These are phyloP conservation scores for Corythaixoides concolor DNA, from an alignment of 2,113 vertebrate species.

Conservation along the genomic window DNA sequence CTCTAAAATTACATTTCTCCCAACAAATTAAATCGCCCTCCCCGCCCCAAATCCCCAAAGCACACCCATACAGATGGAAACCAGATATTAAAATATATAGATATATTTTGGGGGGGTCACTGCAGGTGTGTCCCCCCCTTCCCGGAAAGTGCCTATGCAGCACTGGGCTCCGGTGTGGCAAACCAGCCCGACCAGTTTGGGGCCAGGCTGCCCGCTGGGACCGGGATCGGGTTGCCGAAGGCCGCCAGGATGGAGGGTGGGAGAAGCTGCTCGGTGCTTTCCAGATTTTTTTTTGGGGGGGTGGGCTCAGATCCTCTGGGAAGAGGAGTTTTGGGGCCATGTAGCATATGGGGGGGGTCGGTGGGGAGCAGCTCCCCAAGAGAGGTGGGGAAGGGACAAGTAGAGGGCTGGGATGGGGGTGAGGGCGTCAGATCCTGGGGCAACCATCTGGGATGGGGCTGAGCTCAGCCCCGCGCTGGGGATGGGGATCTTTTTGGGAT, in stretches of 20 bases:
- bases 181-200: conserved; percentile 45
- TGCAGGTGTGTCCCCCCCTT: background rate
- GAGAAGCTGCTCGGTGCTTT: background rate
- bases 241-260: background rate
- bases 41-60: too few relatives aligned
- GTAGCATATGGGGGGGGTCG: fast-evolving
- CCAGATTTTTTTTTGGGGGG: background rate
- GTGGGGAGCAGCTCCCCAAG: background rate
- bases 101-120: background rate
- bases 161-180: background rate
- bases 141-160: background rate
- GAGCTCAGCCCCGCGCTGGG: fast-evolving
- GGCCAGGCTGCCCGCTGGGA: conserved; percentile 19
- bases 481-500: background rate
- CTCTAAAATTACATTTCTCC: too few relatives aligned
- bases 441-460: background rate
- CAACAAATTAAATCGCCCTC: too few relatives aligned
- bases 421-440: background rate
- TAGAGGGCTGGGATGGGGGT: background rate
- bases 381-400: background rate
- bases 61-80: too few relatives aligned
- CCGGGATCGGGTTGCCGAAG: background rate
- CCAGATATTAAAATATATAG: background rate
- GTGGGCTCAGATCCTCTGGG: background rate
- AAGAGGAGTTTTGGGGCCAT: background rate